A percentile compares a stretch with the other conserved stretches of the same genome.
phyloP scores from a whole-genome alignment of 2,797 vertebrate genomes.

The Sorex maritimensis region DNA sequence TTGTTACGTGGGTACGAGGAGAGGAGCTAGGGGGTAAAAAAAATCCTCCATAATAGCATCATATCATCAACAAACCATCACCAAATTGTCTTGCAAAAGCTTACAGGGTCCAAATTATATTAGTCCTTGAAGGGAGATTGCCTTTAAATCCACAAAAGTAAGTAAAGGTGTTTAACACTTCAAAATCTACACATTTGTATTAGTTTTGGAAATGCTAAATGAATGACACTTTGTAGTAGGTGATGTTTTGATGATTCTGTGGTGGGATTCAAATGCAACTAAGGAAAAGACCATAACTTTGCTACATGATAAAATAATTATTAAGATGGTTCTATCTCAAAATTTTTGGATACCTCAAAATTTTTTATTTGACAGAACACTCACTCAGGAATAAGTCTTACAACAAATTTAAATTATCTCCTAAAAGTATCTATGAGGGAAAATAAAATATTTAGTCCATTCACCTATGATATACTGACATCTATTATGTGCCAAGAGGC shows the following conservation, averaged over 20 bases:
- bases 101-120: conserved; percentile 84
- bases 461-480: conserved; percentile 24
- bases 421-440: conserved; percentile 40
- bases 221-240: conserved; percentile 42
- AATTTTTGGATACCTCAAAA: neutral
- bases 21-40: conserved; percentile 79
- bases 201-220: conserved; percentile 67
- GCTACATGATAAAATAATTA: neutral
- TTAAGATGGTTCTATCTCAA: neutral
- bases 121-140: conserved; percentile 63
- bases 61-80: conserved; percentile 86
- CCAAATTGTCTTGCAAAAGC: conserved; percentile 84
- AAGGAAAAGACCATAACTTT: neutral
- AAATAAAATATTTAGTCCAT: conserved; percentile 32
- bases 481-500: conserved; percentile 16
- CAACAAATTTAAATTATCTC: conserved; percentile 33
- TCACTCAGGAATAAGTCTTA: conserved; percentile 46
- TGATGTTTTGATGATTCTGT: neutral
- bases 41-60: conserved; percentile 83
- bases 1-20: conserved; percentile 88
- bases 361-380: conserved; percentile 60
- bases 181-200: conserved; percentile 73
- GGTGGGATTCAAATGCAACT: conserved; percentile 4
- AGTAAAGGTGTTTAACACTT: conserved; percentile 62
- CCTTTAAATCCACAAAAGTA: conserved; percentile 74